phyloP scores from a whole-genome alignment of 2,113 vertebrate species.

The Tylochromis polylepis region DNA sequence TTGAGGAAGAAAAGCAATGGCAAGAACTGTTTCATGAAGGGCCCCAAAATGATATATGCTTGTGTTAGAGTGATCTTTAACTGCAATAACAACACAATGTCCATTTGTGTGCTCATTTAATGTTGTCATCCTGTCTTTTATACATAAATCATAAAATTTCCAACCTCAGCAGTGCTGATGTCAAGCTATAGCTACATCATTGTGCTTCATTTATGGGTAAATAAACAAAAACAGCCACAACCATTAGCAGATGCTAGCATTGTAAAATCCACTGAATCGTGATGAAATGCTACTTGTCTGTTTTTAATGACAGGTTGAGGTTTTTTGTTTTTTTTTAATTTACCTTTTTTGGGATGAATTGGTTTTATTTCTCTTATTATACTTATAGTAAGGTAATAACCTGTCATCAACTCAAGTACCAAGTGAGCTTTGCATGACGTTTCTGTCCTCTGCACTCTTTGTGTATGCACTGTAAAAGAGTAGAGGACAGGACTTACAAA shows the following conservation, averaged over 20 bases:
- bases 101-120: background rate
- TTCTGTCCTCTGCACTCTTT: background rate
- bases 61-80: background rate
- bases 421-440: background rate
- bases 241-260: background rate
- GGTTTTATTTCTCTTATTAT: background rate
- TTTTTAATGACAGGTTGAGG: background rate
- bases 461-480: background rate
- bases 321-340: accelerated
- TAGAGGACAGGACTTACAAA: background rate
- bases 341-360: background rate
- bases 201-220: background rate
- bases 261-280: background rate
- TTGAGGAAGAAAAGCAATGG: background rate
- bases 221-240: background rate
- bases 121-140: no score
- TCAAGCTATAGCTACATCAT: background rate
- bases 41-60: background rate
- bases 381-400: background rate
- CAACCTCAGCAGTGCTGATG: no score
- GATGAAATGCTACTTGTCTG: background rate
- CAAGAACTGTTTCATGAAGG: background rate
- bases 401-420: background rate
- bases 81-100: background rate
- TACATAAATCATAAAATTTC: no score